Percentiles rank a stretch among this genome's conserved stretches.
Conservation (phyloP, 2,797 vertebrate genomes). For the Microhierax caerulescens region DNA sequence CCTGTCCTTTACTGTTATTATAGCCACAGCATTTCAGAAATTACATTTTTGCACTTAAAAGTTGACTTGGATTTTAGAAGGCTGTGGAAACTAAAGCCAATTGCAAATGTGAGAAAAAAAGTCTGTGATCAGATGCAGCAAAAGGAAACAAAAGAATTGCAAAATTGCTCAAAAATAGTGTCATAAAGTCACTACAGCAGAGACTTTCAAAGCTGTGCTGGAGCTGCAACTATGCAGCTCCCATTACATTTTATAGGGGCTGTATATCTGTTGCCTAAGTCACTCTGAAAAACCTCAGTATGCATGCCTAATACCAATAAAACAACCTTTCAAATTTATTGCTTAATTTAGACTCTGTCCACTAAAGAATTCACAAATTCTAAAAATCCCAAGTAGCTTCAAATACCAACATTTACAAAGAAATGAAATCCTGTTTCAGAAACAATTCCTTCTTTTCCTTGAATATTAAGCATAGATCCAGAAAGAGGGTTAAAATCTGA, state of each 20-base stretch:
- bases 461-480: not conserved
- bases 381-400: not conserved
- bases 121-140: not conserved
- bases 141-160: not conserved
- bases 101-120: not conserved
- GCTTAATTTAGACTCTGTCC: not conserved
- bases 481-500: not conserved
- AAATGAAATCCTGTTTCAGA: not conserved
- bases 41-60: not conserved
- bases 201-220: not conserved
- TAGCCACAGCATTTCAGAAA: not conserved
- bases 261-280: not conserved
- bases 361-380: not conserved
- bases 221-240: not conserved
- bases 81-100: not conserved
- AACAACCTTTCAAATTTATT: not conserved
- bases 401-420: not conserved
- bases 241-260: not conserved
- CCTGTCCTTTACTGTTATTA: not conserved
- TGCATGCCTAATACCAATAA: not conserved
- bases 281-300: not conserved
- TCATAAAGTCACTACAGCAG: not conserved
- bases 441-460: not conserved
- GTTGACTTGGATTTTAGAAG: not conserved
- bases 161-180: not conserved